Conservation (phyloP, 2,113 vertebrate species). For the Salvator merianae region DNA sequence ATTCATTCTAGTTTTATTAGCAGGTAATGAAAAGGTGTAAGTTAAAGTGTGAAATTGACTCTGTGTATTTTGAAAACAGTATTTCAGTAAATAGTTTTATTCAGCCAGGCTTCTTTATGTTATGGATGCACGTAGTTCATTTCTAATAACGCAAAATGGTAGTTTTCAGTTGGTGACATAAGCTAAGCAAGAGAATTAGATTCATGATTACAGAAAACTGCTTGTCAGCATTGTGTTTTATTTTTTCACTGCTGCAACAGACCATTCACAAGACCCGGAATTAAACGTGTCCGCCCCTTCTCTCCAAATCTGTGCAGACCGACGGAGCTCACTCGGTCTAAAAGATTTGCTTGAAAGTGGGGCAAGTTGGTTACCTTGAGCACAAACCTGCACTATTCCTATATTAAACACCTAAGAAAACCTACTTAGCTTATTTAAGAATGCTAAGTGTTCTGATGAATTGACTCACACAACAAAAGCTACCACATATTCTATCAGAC, state of each 20-base stretch:
- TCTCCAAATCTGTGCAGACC: not conserved
- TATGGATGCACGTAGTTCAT: slow-evolving; percentile 67
- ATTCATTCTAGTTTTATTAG: slow-evolving; percentile 69
- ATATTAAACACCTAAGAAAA: not conserved
- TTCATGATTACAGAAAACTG: slow-evolving; percentile 43
- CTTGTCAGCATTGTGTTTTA: not conserved
- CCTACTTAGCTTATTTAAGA: not conserved
- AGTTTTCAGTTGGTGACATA: slow-evolving; percentile 54
- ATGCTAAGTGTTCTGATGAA: not conserved
- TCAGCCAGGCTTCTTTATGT: slow-evolving; percentile 65
- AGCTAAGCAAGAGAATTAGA: slow-evolving; percentile 61
- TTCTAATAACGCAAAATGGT: slow-evolving; percentile 62
- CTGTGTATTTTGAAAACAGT: slow-evolving; percentile 68
- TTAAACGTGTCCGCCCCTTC: not conserved
- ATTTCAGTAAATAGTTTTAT: slow-evolving; percentile 67
- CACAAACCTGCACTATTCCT: not conserved
- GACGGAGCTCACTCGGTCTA: not conserved
- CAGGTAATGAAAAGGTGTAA: slow-evolving; percentile 75
- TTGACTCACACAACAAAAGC: not conserved
- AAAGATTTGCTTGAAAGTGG: not conserved
- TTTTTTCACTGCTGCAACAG: not conserved
- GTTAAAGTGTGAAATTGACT: slow-evolving; percentile 72
- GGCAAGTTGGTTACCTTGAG: not conserved
- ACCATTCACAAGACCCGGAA: slow-evolving; percentile 12
- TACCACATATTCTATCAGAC: not conserved